Evolutionary conservation across 2,113 vertebrate species (phyloP), one percentile per base, ranked within the genome.

Genomic region (Micronisus gabar): DNA sequence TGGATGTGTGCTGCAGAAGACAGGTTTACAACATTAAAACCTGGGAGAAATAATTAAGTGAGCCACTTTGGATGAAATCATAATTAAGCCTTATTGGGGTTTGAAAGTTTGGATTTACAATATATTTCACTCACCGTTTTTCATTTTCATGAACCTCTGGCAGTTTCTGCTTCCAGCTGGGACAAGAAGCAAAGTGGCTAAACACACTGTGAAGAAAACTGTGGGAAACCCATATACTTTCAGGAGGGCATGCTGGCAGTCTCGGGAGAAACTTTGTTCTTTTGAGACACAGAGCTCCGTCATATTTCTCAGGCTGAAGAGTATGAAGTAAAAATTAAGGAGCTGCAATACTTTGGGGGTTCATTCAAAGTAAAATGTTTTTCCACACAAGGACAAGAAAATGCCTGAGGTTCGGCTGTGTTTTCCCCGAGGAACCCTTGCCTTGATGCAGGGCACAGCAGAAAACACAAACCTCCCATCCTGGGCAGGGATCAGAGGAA

Each of bases 91-190:
- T 95, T 95, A 94, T 79, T 97, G 63, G 72, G 68, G 41, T 74
- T 81, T 96, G 93, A 92, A 96, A 91, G 91, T 93, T 95, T 81
- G 73, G 40, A 86, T 88, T 96, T 92, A 81, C 92, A 92, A n/a
- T 65, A 9, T 61, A 43, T 95, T 95, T 95, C 83, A 75, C 76
- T 92, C 30, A 6, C 45, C 0, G 0, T 93, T 94, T 95, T 94
- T 95, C 86, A 95, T 75, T 95, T 95, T 91, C 63, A 75, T 58
- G 66, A 41, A 61, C 70, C 27, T 91, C 73, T 95, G 70, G 88
- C 48, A 89, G 56, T 56, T 97, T 68, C 73, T 92, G 76, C 65
- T 87, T 96, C 88, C 92, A 92, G 76, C 65, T 94, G 73, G 95
- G 92, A 83, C 34, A 52, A 84, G 83, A 53, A 90, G 59, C 79